These are phyloP conservation scores for Urocyon cinereoargenteus DNA, from an alignment of 2,797 vertebrate genomes.

Conservation along the genomic window DNA sequence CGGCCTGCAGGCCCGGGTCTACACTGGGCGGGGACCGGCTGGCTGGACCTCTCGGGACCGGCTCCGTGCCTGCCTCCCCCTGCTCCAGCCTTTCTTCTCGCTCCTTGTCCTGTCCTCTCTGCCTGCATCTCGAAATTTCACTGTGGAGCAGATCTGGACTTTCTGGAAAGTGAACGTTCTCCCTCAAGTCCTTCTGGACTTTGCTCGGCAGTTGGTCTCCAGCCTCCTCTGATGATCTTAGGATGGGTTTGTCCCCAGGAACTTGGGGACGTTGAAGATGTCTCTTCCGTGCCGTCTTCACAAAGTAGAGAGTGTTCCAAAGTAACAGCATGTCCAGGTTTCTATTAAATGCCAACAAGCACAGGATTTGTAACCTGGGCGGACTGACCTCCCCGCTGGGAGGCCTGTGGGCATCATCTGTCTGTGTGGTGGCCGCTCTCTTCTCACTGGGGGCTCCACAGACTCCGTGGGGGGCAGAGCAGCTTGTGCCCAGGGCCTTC, in stretches of 20 bases:
- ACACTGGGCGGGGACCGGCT: too few species aligned
- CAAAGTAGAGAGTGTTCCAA: rapidly evolving
- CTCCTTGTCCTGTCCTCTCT: background rate
- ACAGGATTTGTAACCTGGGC: rapidly evolving
- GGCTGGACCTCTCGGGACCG: rapidly evolving
- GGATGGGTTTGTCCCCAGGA: too few species aligned
- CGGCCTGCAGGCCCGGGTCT: too few species aligned
- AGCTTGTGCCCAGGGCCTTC: too few species aligned
- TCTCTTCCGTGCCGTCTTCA: background rate
- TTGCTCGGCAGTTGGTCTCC: too few species aligned
- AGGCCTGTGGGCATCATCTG: rapidly evolving
- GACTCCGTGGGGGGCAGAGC: too few species aligned
- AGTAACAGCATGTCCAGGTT: rapidly evolving
- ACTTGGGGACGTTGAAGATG: background rate
- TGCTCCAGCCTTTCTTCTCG: background rate
- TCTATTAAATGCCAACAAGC: rapidly evolving
- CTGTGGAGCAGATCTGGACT: too few species aligned
- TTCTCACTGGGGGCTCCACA: too few species aligned
- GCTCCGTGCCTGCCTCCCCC: rapidly evolving
- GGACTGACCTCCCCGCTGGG: rapidly evolving
- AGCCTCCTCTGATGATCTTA: too few species aligned
- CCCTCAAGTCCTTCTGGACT: too few species aligned
- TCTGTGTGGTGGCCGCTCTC: rapidly evolving
- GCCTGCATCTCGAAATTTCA: too few species aligned
- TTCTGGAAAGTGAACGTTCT: too few species aligned